Evolutionary conservation across 2,888 invertebrate species (phyloP), one percentile per base, ranked within the genome.

Genomic region (Nowickia ferox): DNA sequence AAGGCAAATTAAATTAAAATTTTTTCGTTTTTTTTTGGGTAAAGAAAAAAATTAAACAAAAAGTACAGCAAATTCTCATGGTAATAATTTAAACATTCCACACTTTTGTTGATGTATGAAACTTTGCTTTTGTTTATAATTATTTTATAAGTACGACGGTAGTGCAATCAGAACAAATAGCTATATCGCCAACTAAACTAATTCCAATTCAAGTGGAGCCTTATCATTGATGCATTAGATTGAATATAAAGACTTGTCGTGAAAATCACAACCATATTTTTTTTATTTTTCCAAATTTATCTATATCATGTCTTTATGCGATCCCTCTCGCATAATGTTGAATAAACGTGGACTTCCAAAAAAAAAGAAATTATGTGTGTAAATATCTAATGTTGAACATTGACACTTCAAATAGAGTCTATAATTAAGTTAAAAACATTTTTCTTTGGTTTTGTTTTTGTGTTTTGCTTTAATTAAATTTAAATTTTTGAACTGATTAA

Each of bases 331-430:
- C 17, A 17, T 2, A 15, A 9, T 17, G 9, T 17, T n/a, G 10
- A 42, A 42, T 17, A 11, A 42, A 11, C 42, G 42, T 17, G 42
- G 19, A 11, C 9, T 59, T 59, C 40, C 15, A 5, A n/a, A 1
- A 10, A 61, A 11, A 61, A 13, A 57, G 13, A 48, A 6, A n/a
- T 48, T 30, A 30, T 30, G 5, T 19, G 11, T n/a, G 11, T 42
- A 61, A 40, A 61, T 42, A 11, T 11, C n/a, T 66, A 40, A 42
- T 74, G 53, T 61, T 55, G 77, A 71, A 66, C 46, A 66, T 69
- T 71, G 71, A 76, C 79, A 69, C 59, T 42, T 74, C 42, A 78
- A 75, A 79, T 69, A 30, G 69, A 65, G 48, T 66, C 48, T 66
- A 71, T 66, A 80, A 79, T 76, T 76, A 30, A 30, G 6, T 30